phyloP scores from a whole-genome alignment of 2,888 invertebrate species.

The Athalia cordata region DNA sequence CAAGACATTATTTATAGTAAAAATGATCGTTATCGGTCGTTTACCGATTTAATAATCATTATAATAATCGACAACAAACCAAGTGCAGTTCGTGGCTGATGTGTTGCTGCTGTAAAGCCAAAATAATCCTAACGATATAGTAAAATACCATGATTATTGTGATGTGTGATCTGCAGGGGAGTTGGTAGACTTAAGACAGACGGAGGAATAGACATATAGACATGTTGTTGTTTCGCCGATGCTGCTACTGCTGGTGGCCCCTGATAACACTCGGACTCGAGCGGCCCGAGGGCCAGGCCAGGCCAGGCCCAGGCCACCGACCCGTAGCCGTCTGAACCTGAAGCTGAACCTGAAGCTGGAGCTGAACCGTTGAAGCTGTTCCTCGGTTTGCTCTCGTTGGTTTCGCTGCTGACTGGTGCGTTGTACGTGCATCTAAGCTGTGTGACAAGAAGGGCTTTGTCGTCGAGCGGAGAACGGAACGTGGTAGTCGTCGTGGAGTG shows the following conservation, averaged over 20 bases:
- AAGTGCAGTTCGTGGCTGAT: neutral
- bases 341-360: slow-evolving; percentile 25
- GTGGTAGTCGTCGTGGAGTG: neutral
- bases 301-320: slow-evolving; percentile 61
- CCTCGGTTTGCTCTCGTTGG: neutral
- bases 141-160: neutral
- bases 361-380: slow-evolving; percentile 17
- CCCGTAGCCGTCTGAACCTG: slow-evolving; percentile 55
- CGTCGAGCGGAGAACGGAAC: neutral
- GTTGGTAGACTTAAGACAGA: slow-evolving; percentile 26
- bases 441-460: neutral
- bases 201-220: slow-evolving; percentile 31
- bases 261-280: slow-evolving; percentile 45
- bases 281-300: slow-evolving; percentile 53
- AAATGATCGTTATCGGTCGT: too few species aligned
- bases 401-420: neutral
- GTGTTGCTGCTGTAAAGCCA: neutral
- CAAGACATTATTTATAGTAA: neutral
- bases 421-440: neutral
- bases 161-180: slow-evolving; percentile 42
- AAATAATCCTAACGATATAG: too few species aligned
- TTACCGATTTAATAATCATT: too few species aligned
- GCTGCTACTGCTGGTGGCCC: slow-evolving; percentile 26
- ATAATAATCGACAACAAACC: too few species aligned
- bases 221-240: slow-evolving; percentile 46